Conservation (phyloP, 2,888 invertebrate genomes). For the Scrobipalpa atriplicella region DNA sequence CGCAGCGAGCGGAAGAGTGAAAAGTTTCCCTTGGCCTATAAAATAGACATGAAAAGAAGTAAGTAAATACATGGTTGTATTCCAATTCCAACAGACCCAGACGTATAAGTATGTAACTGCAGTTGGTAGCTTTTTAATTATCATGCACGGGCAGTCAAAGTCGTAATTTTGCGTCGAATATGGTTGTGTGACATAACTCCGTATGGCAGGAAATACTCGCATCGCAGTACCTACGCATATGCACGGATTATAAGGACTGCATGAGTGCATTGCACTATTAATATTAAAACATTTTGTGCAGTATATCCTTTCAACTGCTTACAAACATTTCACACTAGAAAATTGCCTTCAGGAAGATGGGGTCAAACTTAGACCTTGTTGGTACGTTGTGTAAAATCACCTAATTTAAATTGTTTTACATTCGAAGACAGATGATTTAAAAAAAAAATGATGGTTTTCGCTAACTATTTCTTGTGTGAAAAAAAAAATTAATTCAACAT, state of each 20-base stretch:
- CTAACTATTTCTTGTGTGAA: no score
- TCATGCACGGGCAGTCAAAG: constrained; percentile 64
- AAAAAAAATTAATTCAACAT: no score
- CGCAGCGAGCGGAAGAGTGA: no score
- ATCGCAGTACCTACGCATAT: constrained; percentile 25
- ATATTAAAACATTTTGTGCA: background rate
- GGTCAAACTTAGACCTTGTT: no score
- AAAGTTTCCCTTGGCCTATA: background rate
- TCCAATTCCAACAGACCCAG: background rate
- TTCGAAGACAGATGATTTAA: no score
- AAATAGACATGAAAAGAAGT: no score
- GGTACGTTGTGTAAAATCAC: no score
- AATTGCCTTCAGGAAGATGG: no score
- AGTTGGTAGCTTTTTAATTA: constrained; percentile 42
- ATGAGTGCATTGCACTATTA: constrained; percentile 24
- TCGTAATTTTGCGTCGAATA: constrained; percentile 40
- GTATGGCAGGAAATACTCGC: constrained; percentile 22
- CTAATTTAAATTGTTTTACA: no score
- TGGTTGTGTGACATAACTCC: constrained; percentile 22
- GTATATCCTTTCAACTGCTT: no score
- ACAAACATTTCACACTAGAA: no score
- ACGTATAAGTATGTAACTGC: background rate
- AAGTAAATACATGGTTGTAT: background rate
- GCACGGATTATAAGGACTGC: constrained; percentile 28
- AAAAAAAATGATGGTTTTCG: no score